Base-by-base conservation (phyloP, 2,888 invertebrate genomes). In the Steinernema scapterisci region DNA sequence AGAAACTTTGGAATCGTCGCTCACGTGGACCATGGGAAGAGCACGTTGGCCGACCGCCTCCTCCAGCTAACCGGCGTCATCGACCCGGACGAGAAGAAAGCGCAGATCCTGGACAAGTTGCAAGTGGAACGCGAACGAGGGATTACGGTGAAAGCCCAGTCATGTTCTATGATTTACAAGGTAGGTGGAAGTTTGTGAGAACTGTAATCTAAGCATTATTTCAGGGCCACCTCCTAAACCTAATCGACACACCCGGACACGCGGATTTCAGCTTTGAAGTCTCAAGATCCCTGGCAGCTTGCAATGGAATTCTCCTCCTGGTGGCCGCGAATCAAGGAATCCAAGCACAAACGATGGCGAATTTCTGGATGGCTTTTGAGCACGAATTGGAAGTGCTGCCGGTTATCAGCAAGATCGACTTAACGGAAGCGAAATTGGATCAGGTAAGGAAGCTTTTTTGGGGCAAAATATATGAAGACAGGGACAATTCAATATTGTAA, bases 1-100 rank as follows among this genome's bases (percentile, higher is more conserved):
- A 90, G 96, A 75, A 97, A 97, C 88, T 96, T 97, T 87, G 93
- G 95, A 89, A 97, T 99, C 85, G 95, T 99, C 78, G 97, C 97
- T n/a, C 97, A 99, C 89, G 94, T 99, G 0, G 97, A 99, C 88
- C 97, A 97, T 90, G 97, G 97, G 0, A 99, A 99, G 90, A 95
- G 95, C 88, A 99, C 97, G 0, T 89, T 99, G 75, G 96, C 97
- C 0, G 97, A 99, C 88, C 91, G 97, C 74, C 88, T 99, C n/a
- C 89, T 99, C 16, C 97, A 97, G 91, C 89, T 93, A 73, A 95
- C 96, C 21, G 96, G 95, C 80, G 84, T 75, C 44, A 79, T 85
- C 44, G 54, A 63, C 13, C 23, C 27, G 9, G 74, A 76, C 9
- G 76, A 79, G 16, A 52, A 75, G 44, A 38, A 48, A 25, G 72